Conservation (phyloP, 2,888 invertebrate genomes). For the Gisinianus flammeolus region DNA sequence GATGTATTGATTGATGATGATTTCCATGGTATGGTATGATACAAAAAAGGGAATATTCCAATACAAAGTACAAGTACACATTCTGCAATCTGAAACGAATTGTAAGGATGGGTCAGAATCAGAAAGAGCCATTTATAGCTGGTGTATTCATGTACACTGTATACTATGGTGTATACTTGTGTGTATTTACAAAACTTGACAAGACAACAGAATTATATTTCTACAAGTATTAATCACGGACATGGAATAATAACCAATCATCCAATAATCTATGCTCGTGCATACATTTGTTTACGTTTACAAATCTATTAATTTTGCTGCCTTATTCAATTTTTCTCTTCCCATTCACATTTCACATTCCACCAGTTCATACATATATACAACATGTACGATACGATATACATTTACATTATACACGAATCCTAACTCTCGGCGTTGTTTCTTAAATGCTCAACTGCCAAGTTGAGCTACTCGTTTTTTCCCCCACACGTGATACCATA, state of each 20-base stretch:
- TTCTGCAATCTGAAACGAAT: background rate
- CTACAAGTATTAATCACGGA: background rate
- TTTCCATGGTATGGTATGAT: too few species aligned
- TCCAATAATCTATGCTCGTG: background rate
- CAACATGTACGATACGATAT: background rate
- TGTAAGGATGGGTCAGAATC: background rate
- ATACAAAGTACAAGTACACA: background rate
- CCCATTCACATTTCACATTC: background rate
- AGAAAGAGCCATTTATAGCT: constrained; percentile 1
- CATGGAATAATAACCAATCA: background rate
- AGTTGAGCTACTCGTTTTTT: too few species aligned
- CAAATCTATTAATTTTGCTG: background rate
- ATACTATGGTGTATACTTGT: too few species aligned
- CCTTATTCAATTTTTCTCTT: background rate
- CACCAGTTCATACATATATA: background rate
- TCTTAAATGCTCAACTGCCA: too few species aligned
- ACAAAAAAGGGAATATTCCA: too few species aligned
- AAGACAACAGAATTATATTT: background rate
- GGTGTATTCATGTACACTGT: background rate
- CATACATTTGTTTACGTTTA: background rate
- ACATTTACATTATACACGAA: too few species aligned
- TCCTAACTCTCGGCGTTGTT: too few species aligned
- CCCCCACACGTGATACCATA: too few species aligned
- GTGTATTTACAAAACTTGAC: background rate
- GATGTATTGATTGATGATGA: too few species aligned